Base-by-base conservation (phyloP, 2,888 invertebrate genomes). In the Drosophila lutescens region DNA sequence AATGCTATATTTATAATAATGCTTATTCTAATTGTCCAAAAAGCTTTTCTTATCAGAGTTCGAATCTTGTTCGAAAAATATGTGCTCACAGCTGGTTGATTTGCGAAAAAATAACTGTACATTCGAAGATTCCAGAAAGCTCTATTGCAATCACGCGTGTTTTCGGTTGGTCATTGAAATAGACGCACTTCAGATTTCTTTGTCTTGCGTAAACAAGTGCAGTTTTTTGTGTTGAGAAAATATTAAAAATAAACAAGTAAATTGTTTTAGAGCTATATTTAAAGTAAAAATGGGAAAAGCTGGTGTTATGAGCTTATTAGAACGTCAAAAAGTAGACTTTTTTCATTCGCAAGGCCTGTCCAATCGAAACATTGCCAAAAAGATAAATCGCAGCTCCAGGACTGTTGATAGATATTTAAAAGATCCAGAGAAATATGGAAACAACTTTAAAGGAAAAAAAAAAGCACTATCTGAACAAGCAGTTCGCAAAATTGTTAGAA, bases 81-180 rank as follows among this genome's bases (percentile, higher is more conserved):
- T 43, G 17, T 54, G 32, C 26, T 54, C 15, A 54, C 30, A 43
- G 51, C 26, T 26, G 26, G 26, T 26, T 23, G 23, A 51, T 51
- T 51, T 38, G 51, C 13, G n/a, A 51, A 36, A 51, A 51, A 36
- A 51, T 36, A 51, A 51, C 50, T 51, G 23, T 36, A 51, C 12
- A 17, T 49, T 49, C 17, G 12, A 49, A 32, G 7, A 34, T 17
- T 32, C 2, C 23, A 51, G 20, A 51, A 51, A 51, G 2, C 4
- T 38, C 13, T 51, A 9, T 23, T 20, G 36, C 36, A 36, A 50
- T 23, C 13, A 36, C 20, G 9, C n/a, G 13, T 36, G 34, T 50
- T 36, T 20, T 50, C 20, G 34, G 50, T 34, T 51, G 36, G 23
- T 51, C 36, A 23, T 51, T 38, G 10, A 23, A 51, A 38, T 51